Percentiles rank a stretch among this genome's conserved stretches.
These are phyloP conservation scores for Macroramphosus scolopax DNA, from an alignment of 2,797 vertebrate genomes.

Conservation along the genomic window DNA sequence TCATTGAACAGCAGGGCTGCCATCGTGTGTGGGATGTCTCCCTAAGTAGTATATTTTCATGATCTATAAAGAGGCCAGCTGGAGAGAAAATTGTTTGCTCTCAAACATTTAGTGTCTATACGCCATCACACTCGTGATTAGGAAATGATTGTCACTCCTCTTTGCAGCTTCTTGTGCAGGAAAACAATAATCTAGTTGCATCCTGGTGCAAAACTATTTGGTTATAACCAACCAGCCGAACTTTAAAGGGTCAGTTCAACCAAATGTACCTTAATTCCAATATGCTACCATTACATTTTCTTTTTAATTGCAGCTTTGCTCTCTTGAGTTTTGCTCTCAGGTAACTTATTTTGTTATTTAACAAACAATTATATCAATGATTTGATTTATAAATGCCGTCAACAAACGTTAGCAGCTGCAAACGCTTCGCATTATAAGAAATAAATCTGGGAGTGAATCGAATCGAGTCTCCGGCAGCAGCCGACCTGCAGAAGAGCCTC, in stretches of 20 bases:
- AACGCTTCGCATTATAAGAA: not conserved
- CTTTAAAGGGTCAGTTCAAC: not conserved
- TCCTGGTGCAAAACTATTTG: conserved; percentile 31
- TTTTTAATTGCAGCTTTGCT: too few species aligned
- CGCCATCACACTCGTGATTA: conserved; percentile 65
- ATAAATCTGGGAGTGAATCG: not conserved
- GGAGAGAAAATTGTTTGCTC: conserved; percentile 76
- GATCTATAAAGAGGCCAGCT: conserved; percentile 80
- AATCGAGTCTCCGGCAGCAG: not conserved
- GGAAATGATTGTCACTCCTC: conserved; percentile 62
- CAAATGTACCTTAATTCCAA: too few species aligned
- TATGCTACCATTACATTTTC: too few species aligned
- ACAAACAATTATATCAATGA: too few species aligned
- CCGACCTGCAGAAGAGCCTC: conserved; percentile 2
- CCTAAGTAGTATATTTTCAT: conserved; percentile 78
- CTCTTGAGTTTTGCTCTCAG: too few species aligned
- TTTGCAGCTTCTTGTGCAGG: conserved; percentile 20
- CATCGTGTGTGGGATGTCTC: conserved; percentile 76
- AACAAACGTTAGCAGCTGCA: too few species aligned
- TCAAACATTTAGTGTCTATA: conserved; percentile 72
- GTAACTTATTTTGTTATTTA: too few species aligned
- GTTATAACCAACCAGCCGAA: conserved; percentile 19
- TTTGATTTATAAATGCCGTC: too few species aligned
- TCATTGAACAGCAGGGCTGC: conserved; percentile 77
- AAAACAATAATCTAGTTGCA: conserved; percentile 35